phyloP scores from a whole-genome alignment of 2,888 invertebrate genomes.

The Bimastos eiseni region DNA sequence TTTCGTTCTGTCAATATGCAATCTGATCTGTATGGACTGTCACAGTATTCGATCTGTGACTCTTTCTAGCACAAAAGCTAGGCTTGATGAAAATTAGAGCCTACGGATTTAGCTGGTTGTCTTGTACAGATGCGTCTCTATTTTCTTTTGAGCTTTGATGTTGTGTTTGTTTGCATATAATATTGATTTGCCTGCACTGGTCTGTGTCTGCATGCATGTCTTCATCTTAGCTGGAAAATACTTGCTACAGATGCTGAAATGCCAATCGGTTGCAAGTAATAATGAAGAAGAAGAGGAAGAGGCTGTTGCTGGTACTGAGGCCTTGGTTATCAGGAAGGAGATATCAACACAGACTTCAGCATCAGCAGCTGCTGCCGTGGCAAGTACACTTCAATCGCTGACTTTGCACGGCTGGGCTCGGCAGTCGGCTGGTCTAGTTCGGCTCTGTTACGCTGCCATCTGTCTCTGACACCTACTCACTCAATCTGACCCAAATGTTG shows the following conservation, averaged over 20 bases:
- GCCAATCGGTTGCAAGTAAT: not conserved
- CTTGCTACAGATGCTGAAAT: constrained; percentile 19
- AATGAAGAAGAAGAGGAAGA: not conserved
- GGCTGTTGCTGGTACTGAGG: not conserved
- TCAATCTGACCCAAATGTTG: too few relatives aligned
- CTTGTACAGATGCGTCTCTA: not conserved
- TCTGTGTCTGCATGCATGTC: not conserved
- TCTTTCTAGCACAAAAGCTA: not conserved
- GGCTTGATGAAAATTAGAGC: not conserved
- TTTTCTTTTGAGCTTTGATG: not conserved
- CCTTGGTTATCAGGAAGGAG: constrained; percentile 2
- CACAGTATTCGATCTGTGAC: not conserved
- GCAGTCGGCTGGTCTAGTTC: not conserved
- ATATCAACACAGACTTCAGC: constrained; percentile 21
- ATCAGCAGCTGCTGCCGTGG: not conserved
- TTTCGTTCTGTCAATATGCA: not conserved
- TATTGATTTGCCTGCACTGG: not conserved
- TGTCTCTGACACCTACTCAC: not conserved
- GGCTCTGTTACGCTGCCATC: not conserved
- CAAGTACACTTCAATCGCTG: not conserved
- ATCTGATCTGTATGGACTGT: not conserved
- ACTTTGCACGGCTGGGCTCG: too few relatives aligned
- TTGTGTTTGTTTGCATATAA: not conserved
- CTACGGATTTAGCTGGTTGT: not conserved
- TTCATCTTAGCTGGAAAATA: not conserved